These are phyloP conservation scores for Nycticryphes semicollaris DNA, from an alignment of 2,113 vertebrate species.

Conservation along the genomic window DNA sequence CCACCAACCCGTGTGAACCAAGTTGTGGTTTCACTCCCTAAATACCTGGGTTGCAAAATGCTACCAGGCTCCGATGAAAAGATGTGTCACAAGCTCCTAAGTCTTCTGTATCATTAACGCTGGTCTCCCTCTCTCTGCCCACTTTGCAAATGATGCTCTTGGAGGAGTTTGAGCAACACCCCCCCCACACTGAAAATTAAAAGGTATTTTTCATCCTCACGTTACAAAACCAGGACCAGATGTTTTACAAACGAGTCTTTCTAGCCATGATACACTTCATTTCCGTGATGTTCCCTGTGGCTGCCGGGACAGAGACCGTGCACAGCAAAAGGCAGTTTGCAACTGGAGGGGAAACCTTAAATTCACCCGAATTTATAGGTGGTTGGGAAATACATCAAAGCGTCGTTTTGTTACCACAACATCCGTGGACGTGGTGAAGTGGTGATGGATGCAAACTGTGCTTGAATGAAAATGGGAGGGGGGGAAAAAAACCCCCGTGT, in stretches of 20 bases:
- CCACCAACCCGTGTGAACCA: neutral
- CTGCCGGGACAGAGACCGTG: neutral
- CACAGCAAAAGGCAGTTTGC: neutral
- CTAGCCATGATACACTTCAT: neutral
- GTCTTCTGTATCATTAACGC: neutral
- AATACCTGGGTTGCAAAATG: fast-evolving
- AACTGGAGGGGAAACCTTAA: neutral
- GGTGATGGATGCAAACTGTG: neutral
- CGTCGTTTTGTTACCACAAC: neutral
- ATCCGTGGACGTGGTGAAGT: fast-evolving
- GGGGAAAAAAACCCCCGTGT: too few relatives aligned
- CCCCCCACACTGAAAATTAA: neutral
- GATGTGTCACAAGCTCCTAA: neutral
- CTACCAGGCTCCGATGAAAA: neutral
- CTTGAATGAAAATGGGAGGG: neutral
- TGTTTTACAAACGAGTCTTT: neutral
- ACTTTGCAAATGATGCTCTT: neutral
- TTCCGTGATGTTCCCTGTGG: neutral
- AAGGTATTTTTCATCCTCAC: neutral
- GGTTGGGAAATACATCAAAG: neutral
- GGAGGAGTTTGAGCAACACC: neutral
- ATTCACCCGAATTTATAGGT: neutral
- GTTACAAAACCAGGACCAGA: neutral
- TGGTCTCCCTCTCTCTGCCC: neutral
- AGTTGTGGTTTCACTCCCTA: neutral